Conservation (phyloP, 2,888 invertebrate species). For the Morpho achilles region DNA sequence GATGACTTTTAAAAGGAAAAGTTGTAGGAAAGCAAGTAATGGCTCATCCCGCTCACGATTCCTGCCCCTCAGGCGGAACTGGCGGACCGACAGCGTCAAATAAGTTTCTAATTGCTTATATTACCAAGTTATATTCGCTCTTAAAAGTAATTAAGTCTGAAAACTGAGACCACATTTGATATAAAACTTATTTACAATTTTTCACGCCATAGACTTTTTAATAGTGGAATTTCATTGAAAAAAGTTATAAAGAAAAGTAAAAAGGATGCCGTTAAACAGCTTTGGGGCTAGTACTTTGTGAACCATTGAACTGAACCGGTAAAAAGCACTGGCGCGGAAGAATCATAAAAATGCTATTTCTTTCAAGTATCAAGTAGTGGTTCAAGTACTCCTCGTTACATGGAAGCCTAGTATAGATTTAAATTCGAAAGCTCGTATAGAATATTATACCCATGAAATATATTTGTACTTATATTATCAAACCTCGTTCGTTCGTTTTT, state of each 20-base stretch:
- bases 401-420: too few relatives aligned
- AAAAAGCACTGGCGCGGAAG: constrained; percentile 60
- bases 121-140: constrained; percentile 77
- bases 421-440: too few relatives aligned
- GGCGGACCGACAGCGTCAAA: constrained; percentile 76
- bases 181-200: constrained; percentile 44
- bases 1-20: constrained; percentile 78
- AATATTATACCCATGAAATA: too few relatives aligned
- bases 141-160: constrained; percentile 72
- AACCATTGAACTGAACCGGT: constrained; percentile 55
- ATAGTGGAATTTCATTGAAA: constrained; percentile 33
- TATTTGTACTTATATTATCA: too few relatives aligned
- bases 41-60: constrained; percentile 76
- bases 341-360: constrained; percentile 46
- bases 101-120: constrained; percentile 80
- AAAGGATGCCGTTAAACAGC: constrained; percentile 46
- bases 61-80: constrained; percentile 69
- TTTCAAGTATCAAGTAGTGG: not conserved
- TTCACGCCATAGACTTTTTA: constrained; percentile 33
- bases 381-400: too few relatives aligned
- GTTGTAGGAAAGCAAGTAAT: constrained; percentile 74
- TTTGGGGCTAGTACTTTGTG: constrained; percentile 49
- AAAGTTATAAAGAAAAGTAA: constrained; percentile 29
- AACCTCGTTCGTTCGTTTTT: too few relatives aligned
- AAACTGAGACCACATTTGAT: constrained; percentile 67